Conservation (phyloP, 2,888 invertebrate species). For the Ypsolopha sequella region DNA sequence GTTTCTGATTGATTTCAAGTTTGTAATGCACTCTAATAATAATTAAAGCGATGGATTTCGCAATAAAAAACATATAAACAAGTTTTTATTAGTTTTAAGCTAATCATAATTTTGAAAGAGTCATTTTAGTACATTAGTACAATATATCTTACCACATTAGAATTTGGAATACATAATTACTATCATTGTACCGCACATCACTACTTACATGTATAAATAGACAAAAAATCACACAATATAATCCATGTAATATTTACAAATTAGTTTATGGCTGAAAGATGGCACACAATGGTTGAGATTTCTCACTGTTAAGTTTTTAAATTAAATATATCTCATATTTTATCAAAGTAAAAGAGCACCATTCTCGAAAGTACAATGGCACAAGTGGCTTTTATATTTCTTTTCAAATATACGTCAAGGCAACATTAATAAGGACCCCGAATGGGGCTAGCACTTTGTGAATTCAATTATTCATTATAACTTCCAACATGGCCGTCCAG, state of each 20-base stretch:
- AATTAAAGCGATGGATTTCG: no score
- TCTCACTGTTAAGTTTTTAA: background rate
- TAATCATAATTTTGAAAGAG: background rate
- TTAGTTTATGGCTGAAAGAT: constrained; percentile 1
- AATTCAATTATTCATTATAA: constrained; percentile 11
- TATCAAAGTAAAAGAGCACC: background rate
- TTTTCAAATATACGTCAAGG: constrained; percentile 23
- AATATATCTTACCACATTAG: background rate
- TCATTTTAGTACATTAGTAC: background rate
- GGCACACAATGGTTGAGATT: constrained; percentile 1
- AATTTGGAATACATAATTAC: background rate
- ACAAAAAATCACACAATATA: background rate
- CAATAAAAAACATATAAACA: background rate
- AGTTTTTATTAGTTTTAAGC: background rate
- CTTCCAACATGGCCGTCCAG: background rate
- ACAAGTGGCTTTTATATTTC: constrained; percentile 7
- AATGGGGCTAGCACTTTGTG: constrained; percentile 45
- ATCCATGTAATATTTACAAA: background rate
- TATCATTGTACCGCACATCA: background rate
- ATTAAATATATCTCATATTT: background rate
- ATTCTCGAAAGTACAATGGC: background rate
- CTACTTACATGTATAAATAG: background rate
- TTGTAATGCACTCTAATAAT: no score
- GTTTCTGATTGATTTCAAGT: no score
- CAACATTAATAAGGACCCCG: constrained; percentile 32